phyloP scores from a whole-genome alignment of 1,140 invertebrate genomes.

The Heterodera carotae region DNA sequence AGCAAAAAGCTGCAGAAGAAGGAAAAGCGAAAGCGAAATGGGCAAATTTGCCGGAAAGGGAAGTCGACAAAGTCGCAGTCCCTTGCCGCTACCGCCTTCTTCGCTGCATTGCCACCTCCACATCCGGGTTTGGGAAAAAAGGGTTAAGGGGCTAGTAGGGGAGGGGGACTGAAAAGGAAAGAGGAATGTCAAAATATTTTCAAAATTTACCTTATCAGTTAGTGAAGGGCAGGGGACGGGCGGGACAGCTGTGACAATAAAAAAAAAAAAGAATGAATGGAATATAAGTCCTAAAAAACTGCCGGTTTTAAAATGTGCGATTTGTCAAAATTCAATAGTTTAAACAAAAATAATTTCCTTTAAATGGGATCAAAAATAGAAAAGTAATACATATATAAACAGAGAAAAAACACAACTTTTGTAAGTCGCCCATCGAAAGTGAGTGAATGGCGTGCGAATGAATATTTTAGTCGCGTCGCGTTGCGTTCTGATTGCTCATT shows the following conservation, averaged over 20 bases:
- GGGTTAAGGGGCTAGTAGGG: neutral
- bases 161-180: neutral
- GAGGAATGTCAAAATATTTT: neutral
- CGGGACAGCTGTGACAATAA: neutral
- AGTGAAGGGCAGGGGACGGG: neutral
- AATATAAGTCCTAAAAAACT: too few species aligned
- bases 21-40: neutral
- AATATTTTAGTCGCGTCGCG: too few species aligned
- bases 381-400: neutral
- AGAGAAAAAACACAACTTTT: neutral
- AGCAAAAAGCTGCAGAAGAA: neutral
- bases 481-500: too few species aligned
- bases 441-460: conserved; percentile 1
- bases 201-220: neutral
- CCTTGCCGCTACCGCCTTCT: neutral
- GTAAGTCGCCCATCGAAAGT: too few species aligned
- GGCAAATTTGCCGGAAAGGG: neutral
- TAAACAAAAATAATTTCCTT: too few species aligned
- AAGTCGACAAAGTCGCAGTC: too few species aligned
- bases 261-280: neutral
- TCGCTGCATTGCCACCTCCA: conserved; percentile 1
- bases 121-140: neutral
- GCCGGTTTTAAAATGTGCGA: too few species aligned
- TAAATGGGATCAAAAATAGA: neutral
- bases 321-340: too few species aligned